Evolutionary conservation across 2,113 vertebrate species (phyloP).

Genomic region (Microtus richardsoni): DNA sequence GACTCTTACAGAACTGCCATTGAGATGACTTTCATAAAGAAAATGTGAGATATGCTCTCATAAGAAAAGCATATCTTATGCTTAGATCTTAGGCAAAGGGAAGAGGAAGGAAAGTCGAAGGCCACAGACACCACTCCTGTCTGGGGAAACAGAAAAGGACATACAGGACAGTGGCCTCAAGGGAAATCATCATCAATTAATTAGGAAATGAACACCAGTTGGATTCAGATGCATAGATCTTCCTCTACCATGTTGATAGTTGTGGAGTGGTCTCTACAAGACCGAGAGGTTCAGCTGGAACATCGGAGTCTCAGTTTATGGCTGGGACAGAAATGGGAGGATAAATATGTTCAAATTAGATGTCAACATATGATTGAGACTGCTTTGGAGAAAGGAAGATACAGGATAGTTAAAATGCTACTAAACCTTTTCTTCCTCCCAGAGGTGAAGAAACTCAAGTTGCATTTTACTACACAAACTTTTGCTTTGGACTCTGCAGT

Average conservation of each 20-base stretch:
- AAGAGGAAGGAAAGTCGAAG: neutral
- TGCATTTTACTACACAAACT: neutral
- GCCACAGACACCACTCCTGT: neutral
- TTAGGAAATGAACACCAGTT: neutral
- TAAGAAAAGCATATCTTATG: too few relatives aligned
- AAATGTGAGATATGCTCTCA: too few relatives aligned
- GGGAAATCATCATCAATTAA: neutral
- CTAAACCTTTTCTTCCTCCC: neutral
- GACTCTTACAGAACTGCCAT: neutral
- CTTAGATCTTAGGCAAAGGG: neutral
- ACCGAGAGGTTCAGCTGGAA: too few relatives aligned
- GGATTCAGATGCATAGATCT: neutral
- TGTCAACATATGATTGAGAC: neutral
- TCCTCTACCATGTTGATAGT: neutral
- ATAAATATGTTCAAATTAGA: neutral
- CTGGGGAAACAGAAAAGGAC: neutral
- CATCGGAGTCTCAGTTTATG: neutral
- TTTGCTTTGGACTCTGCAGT: neutral
- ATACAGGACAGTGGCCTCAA: neutral
- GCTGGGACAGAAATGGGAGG: neutral
- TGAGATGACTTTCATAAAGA: neutral
- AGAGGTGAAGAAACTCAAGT: neutral
- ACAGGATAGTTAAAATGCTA: neutral
- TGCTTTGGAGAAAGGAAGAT: neutral
- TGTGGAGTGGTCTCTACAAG: neutral